phyloP scores from a whole-genome alignment of 35 echinoderm and acorn worm species.

The Chiridota heheva region DNA sequence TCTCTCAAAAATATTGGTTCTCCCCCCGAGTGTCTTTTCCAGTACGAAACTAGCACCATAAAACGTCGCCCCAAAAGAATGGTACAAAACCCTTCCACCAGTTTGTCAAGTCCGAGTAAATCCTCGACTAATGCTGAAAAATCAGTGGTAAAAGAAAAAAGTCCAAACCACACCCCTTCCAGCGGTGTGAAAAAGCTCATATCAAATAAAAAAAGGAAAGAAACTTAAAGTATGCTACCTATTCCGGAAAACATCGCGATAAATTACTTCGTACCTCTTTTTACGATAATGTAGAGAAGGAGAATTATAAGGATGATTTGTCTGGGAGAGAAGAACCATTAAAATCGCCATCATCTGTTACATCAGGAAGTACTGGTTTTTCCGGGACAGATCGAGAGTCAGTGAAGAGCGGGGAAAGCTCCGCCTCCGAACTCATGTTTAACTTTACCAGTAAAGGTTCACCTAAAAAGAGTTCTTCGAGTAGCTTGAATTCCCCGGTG shows the following conservation, averaged over 20 bases:
- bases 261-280: slow-evolving; percentile 44
- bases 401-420: not conserved
- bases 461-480: no score
- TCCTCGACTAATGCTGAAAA: no score
- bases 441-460: no score
- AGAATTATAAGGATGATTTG: slow-evolving; percentile 42
- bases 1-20: not conserved
- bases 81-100: no score
- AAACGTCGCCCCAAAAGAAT: no score
- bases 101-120: no score
- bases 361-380: not conserved
- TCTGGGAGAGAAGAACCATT: not conserved
- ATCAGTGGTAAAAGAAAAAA: no score
- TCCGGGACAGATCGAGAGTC: no score
- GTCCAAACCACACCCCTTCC: slow-evolving; percentile 6
- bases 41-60: not conserved
- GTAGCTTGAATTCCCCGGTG: no score
- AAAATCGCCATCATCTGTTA: not conserved
- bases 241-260: slow-evolving; percentile 70
- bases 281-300: slow-evolving; percentile 77
- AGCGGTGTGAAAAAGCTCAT: slow-evolving; percentile 67
- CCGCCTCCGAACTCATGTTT: not conserved
- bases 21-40: not conserved
- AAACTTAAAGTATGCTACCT: slow-evolving; percentile 82
- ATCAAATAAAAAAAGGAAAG: slow-evolving; percentile 49